phyloP scores from a whole-genome alignment of 2,888 invertebrate species.

The Adelognathus sp. region DNA sequence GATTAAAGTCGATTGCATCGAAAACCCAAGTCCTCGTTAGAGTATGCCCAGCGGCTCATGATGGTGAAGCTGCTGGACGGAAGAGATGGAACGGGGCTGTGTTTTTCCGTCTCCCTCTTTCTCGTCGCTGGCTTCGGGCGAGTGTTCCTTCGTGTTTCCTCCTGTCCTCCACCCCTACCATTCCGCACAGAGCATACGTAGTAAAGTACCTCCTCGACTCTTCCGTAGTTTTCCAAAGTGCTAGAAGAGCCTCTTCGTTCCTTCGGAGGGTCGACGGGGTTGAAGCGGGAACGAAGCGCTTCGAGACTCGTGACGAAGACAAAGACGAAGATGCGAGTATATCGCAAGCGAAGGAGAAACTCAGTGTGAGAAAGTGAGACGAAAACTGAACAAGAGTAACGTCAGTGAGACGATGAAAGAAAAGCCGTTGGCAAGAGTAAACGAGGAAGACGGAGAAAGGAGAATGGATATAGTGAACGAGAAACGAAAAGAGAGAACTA shows the following conservation, averaged over 20 bases:
- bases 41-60: constrained; percentile 14
- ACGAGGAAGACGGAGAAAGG: neutral
- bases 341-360: neutral
- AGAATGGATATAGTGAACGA: constrained; percentile 14
- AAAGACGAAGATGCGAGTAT: neutral
- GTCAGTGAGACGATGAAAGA: neutral
- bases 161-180: neutral
- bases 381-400: neutral
- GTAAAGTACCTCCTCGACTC: constrained; percentile 50
- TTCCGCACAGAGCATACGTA: constrained; percentile 21
- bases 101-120: neutral
- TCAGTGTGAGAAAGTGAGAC: constrained; percentile 7
- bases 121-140: neutral
- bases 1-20: constrained; percentile 51
- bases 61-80: neutral
- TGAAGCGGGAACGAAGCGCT: neutral
- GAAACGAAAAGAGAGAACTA: constrained; percentile 23
- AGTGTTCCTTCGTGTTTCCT: constrained; percentile 7
- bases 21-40: constrained; percentile 51
- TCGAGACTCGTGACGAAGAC: neutral
- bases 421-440: constrained; percentile 20
- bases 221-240: constrained; percentile 49
- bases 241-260: constrained; percentile 45
- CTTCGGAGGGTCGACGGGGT: neutral
- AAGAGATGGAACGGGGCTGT: neutral